Percentiles rank a stretch among this genome's conserved stretches.
Evolutionary conservation across 2,888 invertebrate genomes (phyloP).

Genomic region (Fragum whitleyi): DNA sequence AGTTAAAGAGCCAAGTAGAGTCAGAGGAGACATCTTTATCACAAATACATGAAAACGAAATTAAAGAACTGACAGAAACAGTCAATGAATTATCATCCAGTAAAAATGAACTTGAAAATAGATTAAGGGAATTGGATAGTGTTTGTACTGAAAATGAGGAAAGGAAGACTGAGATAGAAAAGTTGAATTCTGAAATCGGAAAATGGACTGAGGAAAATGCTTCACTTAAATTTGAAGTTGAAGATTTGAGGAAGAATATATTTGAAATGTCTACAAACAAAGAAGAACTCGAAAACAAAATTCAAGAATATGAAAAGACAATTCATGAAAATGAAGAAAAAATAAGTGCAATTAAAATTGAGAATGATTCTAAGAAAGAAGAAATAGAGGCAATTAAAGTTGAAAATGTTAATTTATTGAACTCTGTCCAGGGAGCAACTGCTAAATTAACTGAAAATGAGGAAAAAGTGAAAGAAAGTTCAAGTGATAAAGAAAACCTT

Average conservation of each 20-base stretch:
- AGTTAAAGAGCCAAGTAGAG: constrained; percentile 67
- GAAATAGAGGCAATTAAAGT: constrained; percentile 53
- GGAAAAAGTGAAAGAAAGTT: constrained; percentile 24
- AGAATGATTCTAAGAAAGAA: constrained; percentile 27
- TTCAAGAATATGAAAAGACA: constrained; percentile 17
- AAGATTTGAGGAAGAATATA: constrained; percentile 31
- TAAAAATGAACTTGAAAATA: constrained; percentile 21
- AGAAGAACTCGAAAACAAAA: neutral
- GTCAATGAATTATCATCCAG: constrained; percentile 49
- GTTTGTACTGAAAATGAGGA: constrained; percentile 31
- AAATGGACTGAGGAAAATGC: constrained; percentile 22
- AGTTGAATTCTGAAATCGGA: constrained; percentile 30
- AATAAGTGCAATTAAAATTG: constrained; percentile 22
- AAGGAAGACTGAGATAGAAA: constrained; percentile 33
- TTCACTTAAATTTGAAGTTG: constrained; percentile 36
- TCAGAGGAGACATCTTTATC: constrained; percentile 59
- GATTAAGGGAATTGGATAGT: constrained; percentile 28
- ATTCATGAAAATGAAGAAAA: constrained; percentile 28
- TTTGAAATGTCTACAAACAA: constrained; percentile 3
- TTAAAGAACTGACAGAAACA: constrained; percentile 41
- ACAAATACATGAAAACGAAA: constrained; percentile 56
- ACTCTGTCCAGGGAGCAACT: constrained; percentile 24
- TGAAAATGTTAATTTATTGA: constrained; percentile 40
- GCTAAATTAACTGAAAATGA: constrained; percentile 43
- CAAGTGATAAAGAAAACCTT: constrained; percentile 32